Base-by-base conservation (phyloP, 2,888 invertebrate genomes). In the Brenthis hecate region DNA sequence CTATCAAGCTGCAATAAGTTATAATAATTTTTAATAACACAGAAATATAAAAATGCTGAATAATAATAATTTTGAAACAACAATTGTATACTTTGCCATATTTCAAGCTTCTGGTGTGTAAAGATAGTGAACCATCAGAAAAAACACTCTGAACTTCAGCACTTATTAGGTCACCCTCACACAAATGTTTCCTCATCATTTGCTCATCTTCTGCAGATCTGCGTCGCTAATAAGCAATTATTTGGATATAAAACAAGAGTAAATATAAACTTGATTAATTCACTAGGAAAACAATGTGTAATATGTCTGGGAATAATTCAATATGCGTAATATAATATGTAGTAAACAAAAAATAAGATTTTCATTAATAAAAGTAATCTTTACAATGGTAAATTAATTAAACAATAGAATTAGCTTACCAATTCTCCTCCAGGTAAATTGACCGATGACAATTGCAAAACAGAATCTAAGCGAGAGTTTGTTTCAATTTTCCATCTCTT, bases 371-470 rank as follows among this genome's bases (percentile, higher is more conserved):
- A 8, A 43, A 8, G 6, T 36, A 43, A 43, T 11, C 8, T 43
- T 43, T 8, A 1, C 11, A 36, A 36, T 36, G 8, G 36, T 36
- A 36, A 8, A 2, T 43, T 11, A 11, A 8, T 43, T 2, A 43
- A 43, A 36, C 5, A 36, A 43, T 43, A 3, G 11, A 43, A 43
- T 55, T 60, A 55, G 76, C 87, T 85, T 91, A 97, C 97, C 94
- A 99, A 89, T 94, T 99, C 99, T 66, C 98, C 97, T 43, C 99
- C 99, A n/a, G 99, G 99, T 72, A 99, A 94, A 93, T 99, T 99
- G 1, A 99, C 98, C 48, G 98, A 97, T 0, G 98, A 98, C 19
- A 99, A 89, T 71, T 97, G 94, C 13, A 99, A 93, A 56, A 97
- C 94, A 0, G 98, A 97, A 88, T 98, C 98, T 81, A 96, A 89